A percentile compares a stretch with the other conserved stretches of the same genome.
Conservation (phyloP, 2,797 vertebrate genomes). For the Menidia menidia region DNA sequence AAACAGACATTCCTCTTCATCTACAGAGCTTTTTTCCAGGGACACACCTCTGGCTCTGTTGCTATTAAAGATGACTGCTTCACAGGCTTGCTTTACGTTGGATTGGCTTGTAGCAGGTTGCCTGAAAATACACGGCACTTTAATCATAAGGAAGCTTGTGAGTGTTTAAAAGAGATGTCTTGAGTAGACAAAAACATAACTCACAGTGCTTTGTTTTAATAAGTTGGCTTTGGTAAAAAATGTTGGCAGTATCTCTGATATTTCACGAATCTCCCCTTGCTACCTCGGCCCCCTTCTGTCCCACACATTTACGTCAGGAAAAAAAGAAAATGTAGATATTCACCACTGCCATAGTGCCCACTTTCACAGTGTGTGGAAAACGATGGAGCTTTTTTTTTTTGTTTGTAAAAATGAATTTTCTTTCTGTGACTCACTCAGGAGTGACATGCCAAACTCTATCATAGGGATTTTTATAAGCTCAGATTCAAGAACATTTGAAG, state of each 20-base stretch:
- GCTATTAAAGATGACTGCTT: slow-evolving; percentile 60
- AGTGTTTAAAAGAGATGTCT: slow-evolving; percentile 23
- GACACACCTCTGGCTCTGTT: slow-evolving; percentile 35
- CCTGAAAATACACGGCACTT: slow-evolving; percentile 47
- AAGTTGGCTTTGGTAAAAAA: slow-evolving; percentile 46
- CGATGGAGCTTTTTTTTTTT: slow-evolving; percentile 9
- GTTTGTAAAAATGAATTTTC: slow-evolving; percentile 24
- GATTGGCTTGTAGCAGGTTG: slow-evolving; percentile 49
- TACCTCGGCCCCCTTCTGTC: slow-evolving; percentile 57
- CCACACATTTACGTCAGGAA: slow-evolving; percentile 58
- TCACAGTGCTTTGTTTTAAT: slow-evolving; percentile 46
- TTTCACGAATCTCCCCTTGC: slow-evolving; percentile 68
- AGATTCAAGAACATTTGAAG: neutral
- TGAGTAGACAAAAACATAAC: slow-evolving; percentile 23
- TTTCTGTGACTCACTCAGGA: slow-evolving; percentile 21
- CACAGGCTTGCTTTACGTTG: slow-evolving; percentile 45
- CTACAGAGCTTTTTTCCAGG: slow-evolving; percentile 36
- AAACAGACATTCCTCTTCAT: slow-evolving; percentile 50
- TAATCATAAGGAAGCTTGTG: slow-evolving; percentile 37
- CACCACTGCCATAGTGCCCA: slow-evolving; percentile 50
- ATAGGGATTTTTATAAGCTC: neutral
- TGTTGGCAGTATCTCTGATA: slow-evolving; percentile 65
- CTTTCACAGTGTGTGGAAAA: slow-evolving; percentile 19
- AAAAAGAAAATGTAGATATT: slow-evolving; percentile 17
- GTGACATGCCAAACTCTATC: slow-evolving; percentile 11